Evolutionary conservation across 1,140 invertebrate genomes (phyloP).

Genomic region (Cherax destructor): DNA sequence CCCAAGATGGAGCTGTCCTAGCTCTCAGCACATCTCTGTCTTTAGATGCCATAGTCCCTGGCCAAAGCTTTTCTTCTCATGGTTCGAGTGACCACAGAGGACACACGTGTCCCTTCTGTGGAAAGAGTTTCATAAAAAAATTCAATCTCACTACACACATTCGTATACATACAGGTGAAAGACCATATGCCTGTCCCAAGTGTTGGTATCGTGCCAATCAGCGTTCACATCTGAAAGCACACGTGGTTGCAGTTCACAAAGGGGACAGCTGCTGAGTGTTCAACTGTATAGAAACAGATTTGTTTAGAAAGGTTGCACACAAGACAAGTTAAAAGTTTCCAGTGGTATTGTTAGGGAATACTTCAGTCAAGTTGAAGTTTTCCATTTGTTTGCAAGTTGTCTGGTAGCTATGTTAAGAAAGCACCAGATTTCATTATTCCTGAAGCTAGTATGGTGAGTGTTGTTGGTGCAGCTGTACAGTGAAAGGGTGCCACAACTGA

Average conservation of each 20-base stretch:
- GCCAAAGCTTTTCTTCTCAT: constrained; percentile 42
- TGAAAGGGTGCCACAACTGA: constrained; percentile 48
- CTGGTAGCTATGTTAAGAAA: background rate
- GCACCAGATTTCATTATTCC: background rate
- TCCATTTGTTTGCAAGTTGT: constrained; percentile 7
- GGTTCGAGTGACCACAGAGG: constrained; percentile 36
- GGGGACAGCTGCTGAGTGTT: constrained; percentile 8
- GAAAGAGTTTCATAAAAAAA: constrained; percentile 62
- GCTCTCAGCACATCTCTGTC: constrained; percentile 16
- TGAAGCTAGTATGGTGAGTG: constrained; percentile 25
- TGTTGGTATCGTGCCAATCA: constrained; percentile 64
- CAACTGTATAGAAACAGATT: background rate
- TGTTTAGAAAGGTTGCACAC: background rate
- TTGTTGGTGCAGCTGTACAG: constrained; percentile 24
- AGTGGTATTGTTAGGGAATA: background rate
- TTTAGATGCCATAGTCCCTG: constrained; percentile 35
- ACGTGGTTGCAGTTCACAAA: constrained; percentile 59
- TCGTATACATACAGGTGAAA: constrained; percentile 57
- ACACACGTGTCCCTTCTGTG: constrained; percentile 58
- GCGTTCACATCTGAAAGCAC: constrained; percentile 59
- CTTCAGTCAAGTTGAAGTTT: constrained; percentile 1
- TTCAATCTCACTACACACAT: constrained; percentile 64
- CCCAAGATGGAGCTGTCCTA: constrained; percentile 48
- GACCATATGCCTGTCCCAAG: constrained; percentile 59
- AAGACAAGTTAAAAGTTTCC: background rate